Base-by-base conservation (phyloP, 2,797 vertebrate species). In the Crenuchus spilurus region DNA sequence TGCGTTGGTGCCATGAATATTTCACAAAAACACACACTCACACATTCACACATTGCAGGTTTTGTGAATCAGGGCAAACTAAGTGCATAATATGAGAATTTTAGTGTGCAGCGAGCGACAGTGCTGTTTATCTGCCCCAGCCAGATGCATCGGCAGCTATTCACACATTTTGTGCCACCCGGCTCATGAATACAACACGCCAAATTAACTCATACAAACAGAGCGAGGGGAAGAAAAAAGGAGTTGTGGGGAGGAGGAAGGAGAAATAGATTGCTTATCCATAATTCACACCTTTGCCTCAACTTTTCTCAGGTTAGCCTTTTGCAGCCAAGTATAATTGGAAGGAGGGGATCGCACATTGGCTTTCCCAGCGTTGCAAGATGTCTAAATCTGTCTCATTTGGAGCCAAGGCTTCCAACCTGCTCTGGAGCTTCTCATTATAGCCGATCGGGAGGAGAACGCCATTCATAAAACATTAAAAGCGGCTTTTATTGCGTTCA, bases 391-490 rank as follows among this genome's bases (percentile, higher is more conserved):
- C 16, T 54, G 51, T 54, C 26, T 54, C 51, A n/a, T n/a, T 54
- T 54, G 14, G 13, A 54, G 51, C 51, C 7, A 14, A 4, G 51
- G 6, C 13, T 11, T 54, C 51, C 24, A 54, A 54, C 51, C 14
- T 20, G 30, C 14, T 18, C 52, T 7, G 4, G 54, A 62, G 20
- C 35, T 42, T 13, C 71, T 78, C 71, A 65, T 74, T 78, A 78
- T 31, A 66, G 13, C 30, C 37, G 20, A 61, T 62, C 55, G 4
- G 2, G 77, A 76, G 13, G 71, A 74, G 76, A 1, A 24, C 65
- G 6, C 58, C 84, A 86, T 86, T 87, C 83, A 89, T 91, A 80
- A 92, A 89, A 91, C 84, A 90, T 90, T 76, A 80, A 80, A 58
- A 81, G 74, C 35, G 9, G 84, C 80, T 89, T 89, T 84, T 83